Base-by-base conservation (phyloP, 2,888 invertebrate species). In the Polyploca ridens region DNA sequence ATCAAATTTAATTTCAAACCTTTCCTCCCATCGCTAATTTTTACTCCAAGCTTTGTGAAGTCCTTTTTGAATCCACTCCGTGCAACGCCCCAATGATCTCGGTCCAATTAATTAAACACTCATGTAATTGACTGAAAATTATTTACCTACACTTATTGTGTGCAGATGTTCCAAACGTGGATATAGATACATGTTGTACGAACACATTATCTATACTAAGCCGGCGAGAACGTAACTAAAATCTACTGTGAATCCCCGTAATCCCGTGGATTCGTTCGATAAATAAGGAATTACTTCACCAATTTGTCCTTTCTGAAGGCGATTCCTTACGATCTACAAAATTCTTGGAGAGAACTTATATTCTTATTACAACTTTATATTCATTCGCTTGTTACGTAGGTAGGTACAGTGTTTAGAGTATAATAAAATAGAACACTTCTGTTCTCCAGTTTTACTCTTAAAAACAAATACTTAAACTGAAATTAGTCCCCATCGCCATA, bases 21-120 rank as follows among this genome's bases (percentile, higher is more conserved):
- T 71, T 73, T 68, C 68, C 61, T 70, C 64, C 67, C 68, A 76
- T 80, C 81, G 77, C 79, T 77, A 71, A 73, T 71, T 74, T 64
- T 69, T 68, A 69, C 68, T 71, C 69, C 69, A 66, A 62, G 70
- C 68, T 77, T 75, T 73, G 69, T 76, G 69, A 68, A 69, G 69
- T 68, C 72, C 70, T 73, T 72, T 74, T 77, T 74, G 71, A 72
- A 74, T 78, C 72, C 72, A 73, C 69, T 67, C 67, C 69, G 68
- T 72, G 72, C 71, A 72, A 64, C 66, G 65, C 62, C 59, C 61
- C 64, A 65, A 68, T 69, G 63, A 68, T 66, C 76, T 81, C 81
- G 72, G 71, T 69, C 66, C 70, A 73, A 68, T 79, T 79, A 78
- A 82, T 81, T 79, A 81, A 77, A 74, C 71, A 69, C 69, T 67